Evolutionary conservation across 2,888 invertebrate genomes (phyloP).

Genomic region (Drosophila engyochracea): DNA sequence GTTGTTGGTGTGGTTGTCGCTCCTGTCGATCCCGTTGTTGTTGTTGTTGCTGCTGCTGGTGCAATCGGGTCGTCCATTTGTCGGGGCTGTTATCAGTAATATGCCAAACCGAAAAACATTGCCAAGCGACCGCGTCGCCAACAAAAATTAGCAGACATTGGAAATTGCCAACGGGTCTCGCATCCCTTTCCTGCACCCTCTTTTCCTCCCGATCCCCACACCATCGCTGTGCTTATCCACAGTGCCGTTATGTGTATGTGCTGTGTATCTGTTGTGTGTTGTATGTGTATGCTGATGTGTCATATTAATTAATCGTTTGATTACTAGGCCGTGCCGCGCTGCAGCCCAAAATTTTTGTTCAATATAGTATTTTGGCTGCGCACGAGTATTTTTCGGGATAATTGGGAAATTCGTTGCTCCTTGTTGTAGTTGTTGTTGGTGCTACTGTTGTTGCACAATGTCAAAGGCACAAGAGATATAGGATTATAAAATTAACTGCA

Average conservation of each 20-base stretch:
- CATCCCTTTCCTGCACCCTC: not conserved
- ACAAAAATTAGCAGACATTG: conserved; percentile 66
- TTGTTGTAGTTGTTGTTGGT: conserved; percentile 5
- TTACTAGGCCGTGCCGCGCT: conserved; percentile 52
- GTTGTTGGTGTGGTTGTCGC: conserved; percentile 17
- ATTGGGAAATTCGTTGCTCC: conserved; percentile 10
- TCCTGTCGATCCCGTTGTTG: conserved; percentile 13
- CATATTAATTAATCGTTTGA: conserved; percentile 78
- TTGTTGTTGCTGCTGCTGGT: conserved; percentile 5
- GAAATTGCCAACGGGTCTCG: conserved; percentile 45
- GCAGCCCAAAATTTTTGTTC: conserved; percentile 36
- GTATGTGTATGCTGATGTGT: conserved; percentile 59
- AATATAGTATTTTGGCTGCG: conserved; percentile 39
- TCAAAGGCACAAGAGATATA: conserved; percentile 8
- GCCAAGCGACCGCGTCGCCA: conserved; percentile 52
- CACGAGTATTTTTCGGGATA: conserved; percentile 14
- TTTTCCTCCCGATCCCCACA: too few relatives aligned
- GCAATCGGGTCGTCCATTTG: conserved; percentile 40
- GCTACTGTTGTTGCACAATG: not conserved
- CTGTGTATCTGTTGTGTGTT: conserved; percentile 3
- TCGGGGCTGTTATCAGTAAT: conserved; percentile 72
- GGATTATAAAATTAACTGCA: conserved; percentile 64
- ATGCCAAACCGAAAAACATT: conserved; percentile 73
- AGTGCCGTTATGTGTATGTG: not conserved
- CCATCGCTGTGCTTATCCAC: conserved; percentile 6